Evolutionary conservation across 2,113 vertebrate species (phyloP), one percentile per base, ranked within the genome.

Genomic region (Muscicapa adusta): DNA sequence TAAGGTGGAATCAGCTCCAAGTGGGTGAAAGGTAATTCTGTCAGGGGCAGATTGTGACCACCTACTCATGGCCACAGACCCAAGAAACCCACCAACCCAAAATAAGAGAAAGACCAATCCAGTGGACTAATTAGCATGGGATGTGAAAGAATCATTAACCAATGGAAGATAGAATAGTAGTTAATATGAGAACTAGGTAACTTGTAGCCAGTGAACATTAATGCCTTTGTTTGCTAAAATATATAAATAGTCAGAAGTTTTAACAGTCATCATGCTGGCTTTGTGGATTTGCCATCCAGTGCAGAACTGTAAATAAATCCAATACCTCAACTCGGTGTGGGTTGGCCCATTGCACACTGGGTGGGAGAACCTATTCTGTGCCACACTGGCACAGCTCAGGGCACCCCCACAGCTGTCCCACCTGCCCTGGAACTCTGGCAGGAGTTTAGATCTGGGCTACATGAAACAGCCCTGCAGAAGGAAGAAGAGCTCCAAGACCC

Each of bases 401-500:
- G 24, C 24, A 47, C 38, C n/a, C 17, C 23, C 0, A 0, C 17
- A 53, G 47, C 29, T 66, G 29, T 45, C 45, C 53, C 61, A 99
- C 98, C 9, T 98, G 98, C 7, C n/a, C 17, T 24, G 20, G 34
- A 40, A 40, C 40, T 8, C 34, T 34, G 40, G 34, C 31, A 56
- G 54, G 31, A 48, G 18, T 68, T 68, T 60, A 14, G 40, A 48
- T 42, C 14, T 42, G 71, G 20, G 12, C 43, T 54, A 4, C 8
- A 12, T 23, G 48, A 63, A 62, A 38, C 23, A 23, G 18, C 57
- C 22, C 31, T 48, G 48, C 26, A 36, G 51, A 36, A 48, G 34
- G 34, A 68, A 74, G 34, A 34, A 72, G 47, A 61, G 3, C 10
- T 56, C 31, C 62, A n/a, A 62, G 34, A 60, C 12, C 26, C 14